phyloP scores from a whole-genome alignment of 2,113 vertebrate species.

The Clinocottus analis region DNA sequence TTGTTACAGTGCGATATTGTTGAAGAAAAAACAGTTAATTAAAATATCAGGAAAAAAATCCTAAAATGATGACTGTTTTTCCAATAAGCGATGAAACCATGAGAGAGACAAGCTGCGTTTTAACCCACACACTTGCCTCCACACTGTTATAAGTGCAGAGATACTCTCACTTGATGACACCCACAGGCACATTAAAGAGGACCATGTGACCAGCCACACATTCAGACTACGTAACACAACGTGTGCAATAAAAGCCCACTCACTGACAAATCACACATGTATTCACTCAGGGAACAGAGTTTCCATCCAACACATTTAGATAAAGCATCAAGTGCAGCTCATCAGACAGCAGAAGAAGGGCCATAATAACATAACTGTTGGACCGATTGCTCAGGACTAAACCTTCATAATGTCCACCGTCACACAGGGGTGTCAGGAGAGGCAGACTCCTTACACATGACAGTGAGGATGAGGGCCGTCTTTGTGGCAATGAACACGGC shows the following conservation, averaged over 20 bases:
- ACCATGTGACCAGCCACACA: slow-evolving; percentile 30
- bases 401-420: slow-evolving; percentile 49
- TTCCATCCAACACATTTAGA: slow-evolving; percentile 55
- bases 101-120: slow-evolving; percentile 29
- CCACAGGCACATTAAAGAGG: slow-evolving; percentile 51
- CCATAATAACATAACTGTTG: slow-evolving; percentile 69
- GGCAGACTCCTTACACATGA: slow-evolving; percentile 38
- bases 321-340: slow-evolving; percentile 55
- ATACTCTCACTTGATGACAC: slow-evolving; percentile 55
- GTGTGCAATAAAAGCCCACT: slow-evolving; percentile 42
- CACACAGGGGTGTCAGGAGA: slow-evolving; percentile 36
- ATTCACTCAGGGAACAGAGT: slow-evolving; percentile 26
- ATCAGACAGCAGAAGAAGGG: slow-evolving; percentile 59
- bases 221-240: slow-evolving; percentile 31
- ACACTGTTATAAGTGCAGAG: slow-evolving; percentile 49
- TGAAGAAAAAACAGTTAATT: neutral
- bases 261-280: slow-evolving; percentile 33
- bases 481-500: slow-evolving; percentile 16
- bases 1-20: neutral
- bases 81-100: slow-evolving; percentile 22
- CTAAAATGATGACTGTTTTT: slow-evolving; percentile 30
- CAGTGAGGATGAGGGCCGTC: slow-evolving; percentile 19
- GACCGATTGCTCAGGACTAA: slow-evolving; percentile 51
- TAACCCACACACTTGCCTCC: slow-evolving; percentile 67
- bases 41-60: slow-evolving; percentile 20